Conservation (phyloP, 35 echinoderm and acorn worm genomes). For the Patiria miniata region DNA sequence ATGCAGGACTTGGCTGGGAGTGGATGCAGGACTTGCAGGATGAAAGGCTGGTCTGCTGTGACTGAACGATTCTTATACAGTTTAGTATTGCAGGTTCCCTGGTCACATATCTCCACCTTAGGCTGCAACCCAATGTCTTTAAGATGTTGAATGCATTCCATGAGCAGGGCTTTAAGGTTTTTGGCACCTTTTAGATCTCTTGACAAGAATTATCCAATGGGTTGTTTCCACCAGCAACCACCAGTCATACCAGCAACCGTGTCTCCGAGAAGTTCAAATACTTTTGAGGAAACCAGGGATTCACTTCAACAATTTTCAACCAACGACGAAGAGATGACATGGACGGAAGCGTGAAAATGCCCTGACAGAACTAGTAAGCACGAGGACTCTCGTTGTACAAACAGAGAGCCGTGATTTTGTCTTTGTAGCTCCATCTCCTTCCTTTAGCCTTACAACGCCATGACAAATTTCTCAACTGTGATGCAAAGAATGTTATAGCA, state of each 20-base stretch:
- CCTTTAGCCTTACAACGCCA: constrained; percentile 21
- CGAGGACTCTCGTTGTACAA: constrained; percentile 52
- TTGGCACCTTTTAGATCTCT: background rate
- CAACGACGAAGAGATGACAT: constrained; percentile 26
- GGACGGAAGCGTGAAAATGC: constrained; percentile 51
- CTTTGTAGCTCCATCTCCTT: constrained; percentile 42
- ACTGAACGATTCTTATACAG: too few species aligned
- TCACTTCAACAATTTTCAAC: too few species aligned
- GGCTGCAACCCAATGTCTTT: constrained; percentile 46
- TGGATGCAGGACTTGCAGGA: too few species aligned
- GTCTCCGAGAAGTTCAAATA: constrained; percentile 42
- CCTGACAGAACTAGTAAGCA: constrained; percentile 43
- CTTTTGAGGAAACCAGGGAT: constrained; percentile 37
- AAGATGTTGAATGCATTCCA: constrained; percentile 39
- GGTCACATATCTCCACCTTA: constrained; percentile 42
- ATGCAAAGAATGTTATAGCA: constrained; percentile 40
- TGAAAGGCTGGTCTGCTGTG: constrained; percentile 40
- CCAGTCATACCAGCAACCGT: constrained; percentile 27
- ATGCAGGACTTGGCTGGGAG: too few species aligned
- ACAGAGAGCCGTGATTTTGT: constrained; percentile 51
- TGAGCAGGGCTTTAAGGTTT: constrained; percentile 11
- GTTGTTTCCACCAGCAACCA: constrained; percentile 36
- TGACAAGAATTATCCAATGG: too few species aligned
- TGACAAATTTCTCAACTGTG: constrained; percentile 35
- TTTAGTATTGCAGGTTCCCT: too few species aligned